Evolutionary conservation across 1,140 invertebrate species (phyloP).

Genomic region (Luehdorfia chinensis): DNA sequence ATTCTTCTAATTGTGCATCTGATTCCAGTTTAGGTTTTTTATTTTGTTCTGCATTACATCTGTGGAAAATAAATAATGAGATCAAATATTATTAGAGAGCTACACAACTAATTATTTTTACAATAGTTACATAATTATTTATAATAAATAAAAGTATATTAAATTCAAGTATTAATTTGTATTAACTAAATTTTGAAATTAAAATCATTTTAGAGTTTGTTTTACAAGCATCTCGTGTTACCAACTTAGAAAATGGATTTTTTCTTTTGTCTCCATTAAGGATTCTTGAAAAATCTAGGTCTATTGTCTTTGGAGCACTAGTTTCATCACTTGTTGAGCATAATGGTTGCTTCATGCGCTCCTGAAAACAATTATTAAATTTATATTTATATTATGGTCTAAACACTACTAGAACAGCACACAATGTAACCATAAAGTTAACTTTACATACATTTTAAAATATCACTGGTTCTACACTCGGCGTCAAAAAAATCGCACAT

Average conservation of each 20-base stretch:
- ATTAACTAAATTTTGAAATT: no score
- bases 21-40: constrained; percentile 53
- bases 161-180: background rate
- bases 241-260: constrained; percentile 85
- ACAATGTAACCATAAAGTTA: no score
- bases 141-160: no score
- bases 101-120: background rate
- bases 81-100: background rate
- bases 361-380: constrained; percentile 44
- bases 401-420: no score
- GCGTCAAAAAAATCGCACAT: no score
- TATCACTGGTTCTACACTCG: no score
- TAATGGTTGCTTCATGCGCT: constrained; percentile 69
- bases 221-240: constrained; percentile 23
- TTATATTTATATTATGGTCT: background rate
- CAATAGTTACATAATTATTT: no score
- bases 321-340: constrained; percentile 39
- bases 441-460: constrained; percentile 1
- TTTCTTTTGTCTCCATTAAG: constrained; percentile 81
- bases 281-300: constrained; percentile 68
- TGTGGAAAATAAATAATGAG: constrained; percentile 23
- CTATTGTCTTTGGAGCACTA: constrained; percentile 31
- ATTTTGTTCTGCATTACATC: constrained; percentile 40
- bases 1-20: constrained; percentile 55
- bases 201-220: no score